Evolutionary conservation across 2,113 vertebrate genomes (phyloP).

Genomic region (Pygoscelis antarcticus): DNA sequence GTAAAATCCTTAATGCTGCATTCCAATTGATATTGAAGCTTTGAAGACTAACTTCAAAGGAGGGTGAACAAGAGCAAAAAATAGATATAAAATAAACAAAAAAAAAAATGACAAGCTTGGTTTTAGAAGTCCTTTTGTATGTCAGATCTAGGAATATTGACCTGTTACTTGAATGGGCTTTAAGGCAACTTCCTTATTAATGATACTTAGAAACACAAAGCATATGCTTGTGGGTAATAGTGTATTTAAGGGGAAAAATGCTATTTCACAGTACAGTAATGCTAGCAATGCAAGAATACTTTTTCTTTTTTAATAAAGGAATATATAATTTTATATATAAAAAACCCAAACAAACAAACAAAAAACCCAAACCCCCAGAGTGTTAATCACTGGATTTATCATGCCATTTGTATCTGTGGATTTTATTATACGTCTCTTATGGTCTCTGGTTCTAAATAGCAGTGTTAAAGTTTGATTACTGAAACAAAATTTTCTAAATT

Average conservation of each 20-base stretch:
- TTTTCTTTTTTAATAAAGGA: background rate
- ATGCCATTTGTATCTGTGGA: background rate
- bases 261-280: background rate
- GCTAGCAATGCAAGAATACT: background rate
- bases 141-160: conserved; percentile 44
- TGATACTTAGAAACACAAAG: conserved; percentile 50
- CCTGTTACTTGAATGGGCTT: conserved; percentile 22
- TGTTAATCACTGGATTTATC: background rate
- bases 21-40: conserved; percentile 69
- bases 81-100: conserved; percentile 71
- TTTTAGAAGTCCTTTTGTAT: conserved; percentile 52
- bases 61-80: conserved; percentile 46
- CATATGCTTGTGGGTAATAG: conserved; percentile 11
- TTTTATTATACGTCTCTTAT: background rate
- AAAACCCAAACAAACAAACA: background rate
- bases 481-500: background rate
- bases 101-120: conserved; percentile 24
- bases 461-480: background rate
- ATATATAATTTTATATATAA: background rate
- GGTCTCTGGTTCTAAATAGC: background rate
- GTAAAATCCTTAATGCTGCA: conserved; percentile 75
- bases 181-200: conserved; percentile 46
- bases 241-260: background rate
- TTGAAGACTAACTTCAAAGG: conserved; percentile 73
- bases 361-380: background rate